Conservation (phyloP, 2,113 vertebrate genomes). For the Psittacara wagleri region DNA sequence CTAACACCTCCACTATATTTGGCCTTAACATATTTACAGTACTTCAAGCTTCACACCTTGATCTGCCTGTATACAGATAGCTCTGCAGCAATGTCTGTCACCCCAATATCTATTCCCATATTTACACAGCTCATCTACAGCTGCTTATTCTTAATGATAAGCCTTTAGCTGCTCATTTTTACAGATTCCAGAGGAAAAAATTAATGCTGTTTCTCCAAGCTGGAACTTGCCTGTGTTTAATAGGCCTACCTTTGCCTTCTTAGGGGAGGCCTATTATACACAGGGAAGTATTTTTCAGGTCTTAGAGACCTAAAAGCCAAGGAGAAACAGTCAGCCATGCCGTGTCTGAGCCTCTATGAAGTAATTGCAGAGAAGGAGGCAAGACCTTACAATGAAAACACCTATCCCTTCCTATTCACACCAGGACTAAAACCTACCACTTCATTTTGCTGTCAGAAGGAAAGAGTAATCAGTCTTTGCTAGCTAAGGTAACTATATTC, state of each 20-base stretch:
- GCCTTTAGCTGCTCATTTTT: not conserved
- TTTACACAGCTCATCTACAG: not conserved
- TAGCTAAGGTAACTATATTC: not conserved
- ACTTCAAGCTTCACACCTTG: not conserved
- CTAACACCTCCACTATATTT: not conserved
- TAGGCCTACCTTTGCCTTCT: not conserved
- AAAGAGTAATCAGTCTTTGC: not conserved
- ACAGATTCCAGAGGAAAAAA: not conserved
- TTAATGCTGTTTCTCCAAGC: not conserved
- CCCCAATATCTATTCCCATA: not conserved
- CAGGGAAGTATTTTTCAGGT: not conserved
- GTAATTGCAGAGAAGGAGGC: fast-evolving
- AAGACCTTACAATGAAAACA: not conserved
- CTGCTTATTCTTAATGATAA: not conserved
- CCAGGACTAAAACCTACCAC: not conserved
- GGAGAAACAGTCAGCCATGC: not conserved
- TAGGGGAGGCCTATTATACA: not conserved
- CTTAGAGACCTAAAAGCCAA: not conserved
- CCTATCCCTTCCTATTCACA: not conserved
- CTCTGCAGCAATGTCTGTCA: not conserved
- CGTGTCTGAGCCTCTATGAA: not conserved
- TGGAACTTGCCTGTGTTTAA: not conserved
- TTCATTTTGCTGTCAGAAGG: not conserved
- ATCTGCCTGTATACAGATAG: not conserved
- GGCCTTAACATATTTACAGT: not conserved